Base-by-base conservation (phyloP, 2,113 vertebrate species). In the Crotalus viridis region DNA sequence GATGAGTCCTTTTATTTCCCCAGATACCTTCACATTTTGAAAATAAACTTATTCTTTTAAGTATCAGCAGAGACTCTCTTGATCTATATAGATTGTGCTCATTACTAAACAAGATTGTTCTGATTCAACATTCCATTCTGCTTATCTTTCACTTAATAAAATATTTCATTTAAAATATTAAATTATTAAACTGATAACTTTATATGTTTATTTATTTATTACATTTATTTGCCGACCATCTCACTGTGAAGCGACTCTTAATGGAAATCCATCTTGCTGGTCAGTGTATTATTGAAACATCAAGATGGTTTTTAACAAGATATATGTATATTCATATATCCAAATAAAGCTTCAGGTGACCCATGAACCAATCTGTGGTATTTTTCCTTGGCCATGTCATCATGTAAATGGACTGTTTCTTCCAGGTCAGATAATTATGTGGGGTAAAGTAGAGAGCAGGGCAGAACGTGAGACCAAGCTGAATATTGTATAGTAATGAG, bases 1-100 rank as follows among this genome's bases (percentile, higher is more conserved):
- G 55, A 85, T 48, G 89, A 46, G 56, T 28, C 46, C 51, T 96
- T 94, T 56, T 91, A 89, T 93, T 91, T 95, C 90, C 10, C 87
- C 91, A 87, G 61, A 93, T 94, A 92, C 94, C 52, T 91, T 94
- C 69, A 59, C 64, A 93, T 28, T 89, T 93, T 69, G 46, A 88
- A 43, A 64, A 64, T 33, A 52, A 39, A 33, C 19, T 4, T 89
- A 81, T 81, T 39, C 3, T 87, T 92, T 87, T 1, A 3, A 64
- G 17, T 0, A 33, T 28, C 85, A 94, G 90, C 94, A 64, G 19
- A 91, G 57, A 54, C 15, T 92, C 48, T 64, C 28, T 89, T 55
- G 8, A 2, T 8, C 51, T 87, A 52, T 21, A 87, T 13, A 4
- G 10, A 0, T 94, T 39, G 85, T 94, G 4, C 26, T 33, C 5